Conservation (phyloP, 2,888 invertebrate genomes). For the Eulithis prunata region DNA sequence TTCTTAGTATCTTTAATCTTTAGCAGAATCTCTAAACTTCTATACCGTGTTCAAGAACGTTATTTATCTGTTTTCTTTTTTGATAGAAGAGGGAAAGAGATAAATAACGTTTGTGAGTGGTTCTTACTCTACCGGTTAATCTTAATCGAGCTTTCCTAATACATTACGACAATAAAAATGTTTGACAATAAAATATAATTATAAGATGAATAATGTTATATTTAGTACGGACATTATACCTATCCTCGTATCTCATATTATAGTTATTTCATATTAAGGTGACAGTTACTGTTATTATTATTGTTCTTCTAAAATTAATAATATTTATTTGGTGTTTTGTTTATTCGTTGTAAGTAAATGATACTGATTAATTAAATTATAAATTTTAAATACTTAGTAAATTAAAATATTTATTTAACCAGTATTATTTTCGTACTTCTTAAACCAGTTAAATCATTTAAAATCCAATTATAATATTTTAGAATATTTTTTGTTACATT, state of each 20-base stretch:
- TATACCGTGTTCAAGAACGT: conserved; percentile 9
- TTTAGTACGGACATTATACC: conserved; percentile 37
- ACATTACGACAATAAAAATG: conserved; percentile 66
- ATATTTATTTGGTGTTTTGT: too few relatives aligned
- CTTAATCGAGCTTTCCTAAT: conserved; percentile 76
- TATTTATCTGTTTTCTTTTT: neutral
- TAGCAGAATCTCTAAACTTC: conserved; percentile 15
- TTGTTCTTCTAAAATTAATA: too few relatives aligned
- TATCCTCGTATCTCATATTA: neutral
- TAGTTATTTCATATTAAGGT: neutral
- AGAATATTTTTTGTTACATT: too few relatives aligned
- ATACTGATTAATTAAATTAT: too few relatives aligned
- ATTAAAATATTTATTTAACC: neutral
- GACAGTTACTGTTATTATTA: too few relatives aligned
- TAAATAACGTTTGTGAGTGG: conserved; percentile 12
- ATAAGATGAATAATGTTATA: conserved; percentile 57
- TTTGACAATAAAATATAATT: conserved; percentile 42
- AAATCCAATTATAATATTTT: too few relatives aligned
- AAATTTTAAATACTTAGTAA: too few relatives aligned
- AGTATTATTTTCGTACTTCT: neutral
- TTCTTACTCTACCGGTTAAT: conserved; percentile 48
- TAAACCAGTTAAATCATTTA: too few relatives aligned
- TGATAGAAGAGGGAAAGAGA: neutral
- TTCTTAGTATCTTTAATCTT: conserved; percentile 14
- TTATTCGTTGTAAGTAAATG: too few relatives aligned